Evolutionary conservation across 2,888 invertebrate species (phyloP).

Genomic region (Opisthograptis luteolata): DNA sequence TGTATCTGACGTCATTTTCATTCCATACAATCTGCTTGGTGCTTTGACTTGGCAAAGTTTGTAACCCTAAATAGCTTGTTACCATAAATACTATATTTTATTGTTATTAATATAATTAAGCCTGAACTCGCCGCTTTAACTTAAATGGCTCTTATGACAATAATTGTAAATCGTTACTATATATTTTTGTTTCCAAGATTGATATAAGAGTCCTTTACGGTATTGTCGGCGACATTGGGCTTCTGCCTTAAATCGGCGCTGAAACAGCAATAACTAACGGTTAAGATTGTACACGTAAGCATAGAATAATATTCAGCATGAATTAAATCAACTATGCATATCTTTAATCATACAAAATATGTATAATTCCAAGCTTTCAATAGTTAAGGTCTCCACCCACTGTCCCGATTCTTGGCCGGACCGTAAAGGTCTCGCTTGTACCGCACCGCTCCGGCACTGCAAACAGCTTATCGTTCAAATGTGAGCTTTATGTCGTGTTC

Average conservation of each 20-base stretch:
- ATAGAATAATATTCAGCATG: constrained; percentile 23
- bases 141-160: background rate
- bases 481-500: too few species aligned
- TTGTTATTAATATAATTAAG: background rate
- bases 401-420: too few species aligned
- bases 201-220: background rate
- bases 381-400: too few species aligned
- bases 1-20: too few species aligned
- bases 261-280: constrained; percentile 26
- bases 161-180: too few species aligned
- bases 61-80: constrained; percentile 10
- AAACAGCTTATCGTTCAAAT: too few species aligned
- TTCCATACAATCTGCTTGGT: background rate
- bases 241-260: constrained; percentile 20
- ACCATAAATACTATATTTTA: constrained; percentile 1
- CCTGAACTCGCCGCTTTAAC: background rate
- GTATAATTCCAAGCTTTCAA: constrained; percentile 18
- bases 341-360: constrained; percentile 35
- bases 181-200: background rate
- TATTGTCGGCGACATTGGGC: background rate
- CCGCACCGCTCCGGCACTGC: too few species aligned
- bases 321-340: constrained; percentile 34
- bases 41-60: background rate
- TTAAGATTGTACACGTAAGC: constrained; percentile 22
- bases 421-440: too few species aligned